These are phyloP conservation scores for Blastomussa wellsi DNA, from an alignment of 92 coral and sea anemone species.

Conservation along the genomic window DNA sequence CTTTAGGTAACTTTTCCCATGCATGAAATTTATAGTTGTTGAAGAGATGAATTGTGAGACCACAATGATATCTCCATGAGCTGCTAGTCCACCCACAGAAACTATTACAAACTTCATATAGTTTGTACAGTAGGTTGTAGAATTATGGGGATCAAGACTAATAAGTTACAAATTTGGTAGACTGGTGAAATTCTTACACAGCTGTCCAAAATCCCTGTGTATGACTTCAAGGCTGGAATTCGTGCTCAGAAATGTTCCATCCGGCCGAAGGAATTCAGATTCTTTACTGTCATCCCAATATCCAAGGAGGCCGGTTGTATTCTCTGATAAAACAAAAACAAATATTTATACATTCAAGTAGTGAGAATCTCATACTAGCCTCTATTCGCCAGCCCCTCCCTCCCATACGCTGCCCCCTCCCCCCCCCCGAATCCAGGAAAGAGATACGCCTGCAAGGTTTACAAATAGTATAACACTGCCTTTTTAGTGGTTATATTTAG, in stretches of 20 bases:
- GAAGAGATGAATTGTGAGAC: background rate
- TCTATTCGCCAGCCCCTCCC: background rate
- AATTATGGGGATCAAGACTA: background rate
- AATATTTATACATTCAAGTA: too few species aligned
- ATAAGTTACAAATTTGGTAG: background rate
- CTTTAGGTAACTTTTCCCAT: too few species aligned
- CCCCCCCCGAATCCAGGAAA: too few species aligned
- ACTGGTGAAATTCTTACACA: conserved; percentile 14
- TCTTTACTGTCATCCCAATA: conserved; percentile 55
- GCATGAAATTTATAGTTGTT: background rate
- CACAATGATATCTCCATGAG: background rate
- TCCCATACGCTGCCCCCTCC: too few species aligned
- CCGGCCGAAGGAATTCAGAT: conserved; percentile 45
- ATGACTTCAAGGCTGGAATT: conserved; percentile 37
- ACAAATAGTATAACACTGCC: too few species aligned
- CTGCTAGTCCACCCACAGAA: background rate
- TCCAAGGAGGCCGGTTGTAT: conserved; percentile 59
- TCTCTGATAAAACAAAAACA: conserved; percentile 27
- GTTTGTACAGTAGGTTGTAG: too few species aligned
- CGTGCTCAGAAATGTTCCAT: conserved; percentile 44
- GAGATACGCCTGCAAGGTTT: background rate
- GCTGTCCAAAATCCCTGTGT: conserved; percentile 60
- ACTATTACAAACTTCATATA: too few species aligned
- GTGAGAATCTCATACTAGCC: background rate
- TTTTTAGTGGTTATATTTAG: too few species aligned